These are phyloP conservation scores for Rhinichthys osculus DNA, from an alignment of 2,797 vertebrate species.

Conservation along the genomic window DNA sequence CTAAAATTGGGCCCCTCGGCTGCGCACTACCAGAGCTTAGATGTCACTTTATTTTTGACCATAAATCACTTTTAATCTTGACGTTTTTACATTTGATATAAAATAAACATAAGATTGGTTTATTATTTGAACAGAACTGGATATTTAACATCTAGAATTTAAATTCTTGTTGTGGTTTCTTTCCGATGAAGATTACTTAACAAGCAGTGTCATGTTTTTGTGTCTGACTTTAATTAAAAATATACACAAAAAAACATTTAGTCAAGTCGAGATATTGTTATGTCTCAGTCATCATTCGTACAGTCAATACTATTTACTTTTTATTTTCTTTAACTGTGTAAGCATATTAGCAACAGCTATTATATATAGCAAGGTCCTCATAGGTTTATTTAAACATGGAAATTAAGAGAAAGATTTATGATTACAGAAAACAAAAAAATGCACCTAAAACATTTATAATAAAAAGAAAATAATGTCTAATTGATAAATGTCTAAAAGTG, in stretches of 20 bases:
- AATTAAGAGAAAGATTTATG: background rate
- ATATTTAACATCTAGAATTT: background rate
- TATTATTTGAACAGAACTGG: background rate
- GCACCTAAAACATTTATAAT: background rate
- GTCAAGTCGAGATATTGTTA: too few species aligned
- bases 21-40: slow-evolving; percentile 33
- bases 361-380: too few species aligned
- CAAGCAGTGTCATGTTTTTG: too few species aligned
- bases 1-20: slow-evolving; percentile 59
- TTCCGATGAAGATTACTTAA: background rate
- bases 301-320: too few species aligned
- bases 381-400: background rate
- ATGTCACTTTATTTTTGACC: slow-evolving; percentile 45
- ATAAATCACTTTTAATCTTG: slow-evolving; percentile 24
- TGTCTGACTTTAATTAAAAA: too few species aligned
- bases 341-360: background rate
- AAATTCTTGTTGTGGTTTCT: background rate
- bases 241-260: too few species aligned
- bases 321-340: background rate
- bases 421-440: background rate
- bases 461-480: background rate
- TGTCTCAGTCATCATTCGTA: background rate
- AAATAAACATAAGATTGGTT: background rate
- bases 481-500: background rate
- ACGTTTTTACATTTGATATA: background rate